A percentile compares a stretch with the other conserved stretches of the same genome.
phyloP scores from a whole-genome alignment of 2,797 vertebrate genomes.

The Moxostoma hubbsi region DNA sequence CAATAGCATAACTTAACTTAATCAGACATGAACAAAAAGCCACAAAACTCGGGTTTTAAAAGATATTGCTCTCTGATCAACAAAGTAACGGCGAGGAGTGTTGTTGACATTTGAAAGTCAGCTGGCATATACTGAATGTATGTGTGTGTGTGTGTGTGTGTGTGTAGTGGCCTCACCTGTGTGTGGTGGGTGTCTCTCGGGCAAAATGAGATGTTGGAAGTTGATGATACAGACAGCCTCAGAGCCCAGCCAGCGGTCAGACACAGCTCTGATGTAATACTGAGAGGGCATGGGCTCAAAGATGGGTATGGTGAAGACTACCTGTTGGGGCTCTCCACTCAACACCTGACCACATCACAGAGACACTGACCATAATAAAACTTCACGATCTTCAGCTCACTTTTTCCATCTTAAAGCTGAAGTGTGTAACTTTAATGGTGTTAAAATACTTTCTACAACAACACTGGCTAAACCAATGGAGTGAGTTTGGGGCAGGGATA shows the following conservation, averaged over 20 bases:
- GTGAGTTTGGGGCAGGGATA: no score
- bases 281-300: constrained; percentile 97
- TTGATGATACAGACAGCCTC: constrained; percentile 95
- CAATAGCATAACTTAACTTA: no score
- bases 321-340: constrained; percentile 85
- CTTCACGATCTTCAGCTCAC: not conserved
- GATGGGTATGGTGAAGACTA: constrained; percentile 97
- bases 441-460: no score
- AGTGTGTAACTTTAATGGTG: no score
- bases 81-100: no score
- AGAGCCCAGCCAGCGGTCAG: constrained; percentile 95
- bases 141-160: not conserved
- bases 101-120: no score
- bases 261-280: constrained; percentile 95
- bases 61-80: no score
- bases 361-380: not conserved
- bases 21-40: no score
- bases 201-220: constrained; percentile 97
- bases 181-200: constrained; percentile 96
- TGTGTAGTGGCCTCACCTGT: constrained; percentile 80
- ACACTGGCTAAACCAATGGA: no score
- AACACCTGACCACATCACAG: constrained; percentile 81
- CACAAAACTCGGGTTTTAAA: no score
- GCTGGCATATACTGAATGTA: no score
- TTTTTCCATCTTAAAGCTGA: no score